Evolutionary conservation across 1,140 invertebrate species (phyloP), one percentile per base, ranked within the genome.

Genomic region (Nymphalis io): DNA sequence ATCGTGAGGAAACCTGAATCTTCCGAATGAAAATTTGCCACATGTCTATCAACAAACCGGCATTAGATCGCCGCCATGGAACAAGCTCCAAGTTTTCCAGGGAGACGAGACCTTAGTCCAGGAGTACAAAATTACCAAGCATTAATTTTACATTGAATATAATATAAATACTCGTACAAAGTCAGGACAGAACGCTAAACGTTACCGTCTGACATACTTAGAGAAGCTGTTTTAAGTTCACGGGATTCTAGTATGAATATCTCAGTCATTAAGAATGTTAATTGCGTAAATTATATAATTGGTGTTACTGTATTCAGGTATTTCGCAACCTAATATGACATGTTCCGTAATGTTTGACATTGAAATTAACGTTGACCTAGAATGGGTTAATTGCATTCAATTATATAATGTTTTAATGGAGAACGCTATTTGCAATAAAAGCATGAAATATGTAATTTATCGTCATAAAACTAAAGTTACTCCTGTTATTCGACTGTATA

Each of bases 331-430:
- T 20, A 21, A n/a, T 20, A 51, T 16, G 51, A 55, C 51, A 27
- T 27, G 51, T 27, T 6, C 51, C 51, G 51, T 55, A 21, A 55
- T 10, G 20, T 55, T 55, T 55, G 23, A 55, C 51, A 21, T 55
- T 55, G 21, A 55, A 23, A 55, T 27, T 55, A 10, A 55, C 13
- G 8, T 48, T 18, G 16, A 55, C 51, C 51, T 33, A 55, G 51
- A 55, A 55, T 55, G 20, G 15, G 16, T 11, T 55, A 55, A 55
- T 55, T 15, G 21, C 13, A 27, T 55, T 55, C 23, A 55, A 55
- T 55, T 55, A 27, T 55, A 55, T 55, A 55, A 55, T 20, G 21
- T 10, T 55, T 55, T 23, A 15, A 15, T 55, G 15, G 15, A 5
- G 4, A 55, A 18, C 11, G 2, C 15, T 3, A 3, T 21, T 3